Evolutionary conservation across 2,888 invertebrate genomes (phyloP), one percentile per base, ranked within the genome.

Genomic region (Oxystoma pomonae): DNA sequence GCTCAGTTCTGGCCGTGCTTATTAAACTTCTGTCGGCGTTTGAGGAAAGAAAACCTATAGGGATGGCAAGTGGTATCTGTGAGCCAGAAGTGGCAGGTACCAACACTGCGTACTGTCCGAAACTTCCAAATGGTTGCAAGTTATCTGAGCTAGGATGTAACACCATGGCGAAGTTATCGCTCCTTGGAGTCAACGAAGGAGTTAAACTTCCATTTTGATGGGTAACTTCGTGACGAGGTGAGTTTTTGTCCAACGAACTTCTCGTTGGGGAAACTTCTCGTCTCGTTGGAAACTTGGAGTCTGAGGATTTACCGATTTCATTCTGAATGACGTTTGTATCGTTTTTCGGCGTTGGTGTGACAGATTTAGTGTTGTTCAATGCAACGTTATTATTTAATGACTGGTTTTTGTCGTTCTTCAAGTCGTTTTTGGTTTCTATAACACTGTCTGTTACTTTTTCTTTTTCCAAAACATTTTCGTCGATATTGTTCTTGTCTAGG

Each of bases 41-140:
- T n/a, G 68, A 65, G n/a, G 17, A 20, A 57, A 72, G 60, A 52
- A 75, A 60, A 52, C 68, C 68, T 16, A 77, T 60, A 12, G 79
- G 76, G 7, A 77, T 73, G 2, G 76, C 73, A 58, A 77, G 68
- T 9, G 78, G 77, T 55, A 77, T 69, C 66, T 69, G 74, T 63
- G 70, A 68, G 58, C 70, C 67, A 16, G 73, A 65, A 57, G 72
- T 63, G 61, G 72, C 65, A 50, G 86, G 85, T 69, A 87, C 82
- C 70, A 87, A 75, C 62, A 87, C 83, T 12, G 87, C 87, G 71
- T 87, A 80, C 74, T 87, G 87, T 35, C 35, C 35, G 12, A 35
- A 35, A 35, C 12, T 35, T 7, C 12, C 12, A 7, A 35, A 12
- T 35, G 3, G 35, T 3, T 35, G 35, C 72, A 86, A 78, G 66